Evolutionary conservation across 2,888 invertebrate species (phyloP), one percentile per base, ranked within the genome.

Genomic region (Caenorhabditis macrosperma): DNA sequence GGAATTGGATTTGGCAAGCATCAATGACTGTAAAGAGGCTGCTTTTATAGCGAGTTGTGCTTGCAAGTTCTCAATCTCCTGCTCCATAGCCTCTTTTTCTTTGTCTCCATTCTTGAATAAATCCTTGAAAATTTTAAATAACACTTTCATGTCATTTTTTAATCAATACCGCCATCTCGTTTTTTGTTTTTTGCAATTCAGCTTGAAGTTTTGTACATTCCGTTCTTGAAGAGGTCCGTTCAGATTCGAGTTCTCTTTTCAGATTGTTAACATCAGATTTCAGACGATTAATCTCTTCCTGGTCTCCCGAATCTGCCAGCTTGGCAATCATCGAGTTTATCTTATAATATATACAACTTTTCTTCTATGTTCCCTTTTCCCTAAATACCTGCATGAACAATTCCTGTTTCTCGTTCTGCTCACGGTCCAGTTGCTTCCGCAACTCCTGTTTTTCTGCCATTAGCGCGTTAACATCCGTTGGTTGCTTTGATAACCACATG

Each of bases 321-420:
- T 89, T 87, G 30, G 86, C 87, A 63, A 89, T 88, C 57, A 88
- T 82, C 1, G 85, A 69, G 59, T 89, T 89, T 60, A 89, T 89
- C 88, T 88, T 80, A 44, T 12, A 10, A 26, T 15, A 59, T 9
- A 5, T 7, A 17, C 22, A 17, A 48, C 48, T 57, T 17, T 55
- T n/a, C n/a, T n/a, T n/a, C n/a, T n/a, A n/a, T n/a, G n/a, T n/a
- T n/a, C n/a, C n/a, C n/a, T n/a, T n/a, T n/a, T n/a, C n/a, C n/a
- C n/a, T n/a, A 5, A 17, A 2, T 4, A 44, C 88, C 86, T 89
- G 88, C 79, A 87, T 82, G 74, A 89, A 89, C 6, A 89, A 77
- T 69, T 89, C 89, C 17, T 87, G 88, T 69, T 89, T 89, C 35
- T 89, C 89, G 60, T 61, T 86, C 52, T 89, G 88, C 68, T 89